These are phyloP conservation scores for Atethmia centrago DNA, from an alignment of 2,888 invertebrate species.

Conservation along the genomic window DNA sequence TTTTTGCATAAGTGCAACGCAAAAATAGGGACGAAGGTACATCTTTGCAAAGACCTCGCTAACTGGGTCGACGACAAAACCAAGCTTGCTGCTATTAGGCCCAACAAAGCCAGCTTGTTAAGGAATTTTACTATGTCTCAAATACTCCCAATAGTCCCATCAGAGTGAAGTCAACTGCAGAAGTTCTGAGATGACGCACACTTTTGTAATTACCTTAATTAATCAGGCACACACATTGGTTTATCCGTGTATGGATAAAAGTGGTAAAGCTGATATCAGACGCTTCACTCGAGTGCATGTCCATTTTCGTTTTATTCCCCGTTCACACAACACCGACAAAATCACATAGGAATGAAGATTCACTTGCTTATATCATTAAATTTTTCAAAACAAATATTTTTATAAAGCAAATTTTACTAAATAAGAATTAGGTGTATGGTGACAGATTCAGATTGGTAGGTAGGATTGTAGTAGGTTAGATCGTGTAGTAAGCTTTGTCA, in stretches of 20 bases:
- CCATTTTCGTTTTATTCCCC: neutral
- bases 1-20: conserved; percentile 74
- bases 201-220: conserved; percentile 14
- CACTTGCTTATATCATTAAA: neutral
- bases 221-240: neutral
- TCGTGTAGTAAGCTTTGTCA: too few species aligned
- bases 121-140: conserved; percentile 59
- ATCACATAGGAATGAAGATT: neutral
- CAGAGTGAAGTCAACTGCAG: conserved; percentile 34
- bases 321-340: too few species aligned
- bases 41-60: conserved; percentile 59
- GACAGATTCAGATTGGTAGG: too few species aligned
- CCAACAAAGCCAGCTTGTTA: conserved; percentile 71
- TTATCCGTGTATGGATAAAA: neutral
- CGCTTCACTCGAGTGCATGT: neutral
- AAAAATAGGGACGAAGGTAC: conserved; percentile 69
- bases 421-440: too few species aligned
- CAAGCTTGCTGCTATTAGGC: conserved; percentile 74
- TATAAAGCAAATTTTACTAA: too few species aligned
- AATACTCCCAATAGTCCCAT: conserved; percentile 32
- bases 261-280: neutral
- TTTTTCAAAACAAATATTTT: too few species aligned
- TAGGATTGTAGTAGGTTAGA: too few species aligned
- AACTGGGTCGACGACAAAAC: conserved; percentile 74
- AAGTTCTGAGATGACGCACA: conserved; percentile 17